Percentiles rank a stretch among this genome's conserved stretches.
These are phyloP conservation scores for Nasonia vitripennis DNA, from an alignment of 1,140 invertebrate species.

Conservation along the genomic window DNA sequence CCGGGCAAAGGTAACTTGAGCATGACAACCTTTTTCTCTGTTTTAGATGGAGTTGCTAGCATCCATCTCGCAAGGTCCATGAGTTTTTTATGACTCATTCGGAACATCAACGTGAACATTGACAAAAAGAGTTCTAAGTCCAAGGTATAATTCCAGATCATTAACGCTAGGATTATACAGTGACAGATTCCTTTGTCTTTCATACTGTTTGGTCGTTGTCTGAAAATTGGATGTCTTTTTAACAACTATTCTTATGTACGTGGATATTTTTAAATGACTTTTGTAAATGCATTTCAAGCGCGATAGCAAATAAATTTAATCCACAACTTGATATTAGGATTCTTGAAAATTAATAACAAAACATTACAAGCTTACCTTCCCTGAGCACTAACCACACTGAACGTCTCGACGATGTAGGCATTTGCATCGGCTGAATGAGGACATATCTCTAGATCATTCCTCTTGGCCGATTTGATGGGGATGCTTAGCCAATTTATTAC, in stretches of 20 bases:
- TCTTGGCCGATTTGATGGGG: constrained; percentile 66
- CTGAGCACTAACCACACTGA: constrained; percentile 63
- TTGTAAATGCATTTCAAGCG: constrained; percentile 22
- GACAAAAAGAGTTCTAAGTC: constrained; percentile 71
- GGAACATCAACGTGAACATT: constrained; percentile 65
- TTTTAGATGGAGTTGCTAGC: constrained; percentile 64
- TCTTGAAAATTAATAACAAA: neutral
- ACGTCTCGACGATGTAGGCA: constrained; percentile 68
- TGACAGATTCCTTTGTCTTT: constrained; percentile 74
- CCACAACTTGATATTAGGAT: neutral
- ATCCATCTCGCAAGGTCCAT: constrained; percentile 69
- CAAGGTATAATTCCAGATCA: constrained; percentile 67
- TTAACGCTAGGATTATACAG: constrained; percentile 71
- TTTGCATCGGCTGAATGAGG: constrained; percentile 61
- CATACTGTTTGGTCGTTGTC: constrained; percentile 70
- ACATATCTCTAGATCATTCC: constrained; percentile 63
- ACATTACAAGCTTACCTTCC: constrained; percentile 65
- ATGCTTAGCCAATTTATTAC: constrained; percentile 68
- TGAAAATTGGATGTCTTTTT: constrained; percentile 58
- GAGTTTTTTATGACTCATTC: constrained; percentile 71
- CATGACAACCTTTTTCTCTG: constrained; percentile 65
- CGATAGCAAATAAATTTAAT: too few relatives aligned
- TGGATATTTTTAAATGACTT: constrained; percentile 6
- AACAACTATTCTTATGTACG: constrained; percentile 4
- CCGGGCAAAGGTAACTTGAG: constrained; percentile 74